Percentiles rank a stretch among this genome's conserved stretches.
These are phyloP conservation scores for Plagiodera versicolora DNA, from an alignment of 2,888 invertebrate genomes.

Conservation along the genomic window DNA sequence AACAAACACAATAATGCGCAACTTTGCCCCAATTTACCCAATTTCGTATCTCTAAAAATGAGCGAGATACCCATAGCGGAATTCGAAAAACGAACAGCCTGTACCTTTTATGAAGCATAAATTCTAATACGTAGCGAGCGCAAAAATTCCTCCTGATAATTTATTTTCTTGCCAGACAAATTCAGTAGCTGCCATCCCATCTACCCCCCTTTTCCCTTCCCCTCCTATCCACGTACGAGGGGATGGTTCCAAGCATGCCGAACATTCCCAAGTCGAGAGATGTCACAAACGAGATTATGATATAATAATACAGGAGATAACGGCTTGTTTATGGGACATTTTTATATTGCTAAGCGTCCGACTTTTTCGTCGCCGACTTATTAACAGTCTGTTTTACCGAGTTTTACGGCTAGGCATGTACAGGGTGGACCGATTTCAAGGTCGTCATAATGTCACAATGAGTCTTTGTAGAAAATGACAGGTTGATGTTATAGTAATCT, in stretches of 20 bases:
- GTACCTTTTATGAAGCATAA: too few species aligned
- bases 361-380: conserved; percentile 34
- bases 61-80: too few species aligned
- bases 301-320: conserved; percentile 51
- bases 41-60: too few species aligned
- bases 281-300: conserved; percentile 50
- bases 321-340: conserved; percentile 52
- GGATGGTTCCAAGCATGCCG: conserved; percentile 13
- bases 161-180: neutral
- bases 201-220: too few species aligned
- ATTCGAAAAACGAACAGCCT: too few species aligned
- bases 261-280: conserved; percentile 35
- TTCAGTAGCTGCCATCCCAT: too few species aligned
- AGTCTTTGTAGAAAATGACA: too few species aligned
- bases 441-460: neutral
- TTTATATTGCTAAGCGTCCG: conserved; percentile 32
- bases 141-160: neutral
- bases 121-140: neutral
- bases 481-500: too few species aligned
- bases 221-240: neutral
- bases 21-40: too few species aligned
- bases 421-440: neutral
- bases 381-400: conserved; percentile 37
- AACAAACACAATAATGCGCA: too few species aligned
- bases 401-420: conserved; percentile 18